Conservation (phyloP, 2,113 vertebrate species). For the Anarrhichthys ocellatus region DNA sequence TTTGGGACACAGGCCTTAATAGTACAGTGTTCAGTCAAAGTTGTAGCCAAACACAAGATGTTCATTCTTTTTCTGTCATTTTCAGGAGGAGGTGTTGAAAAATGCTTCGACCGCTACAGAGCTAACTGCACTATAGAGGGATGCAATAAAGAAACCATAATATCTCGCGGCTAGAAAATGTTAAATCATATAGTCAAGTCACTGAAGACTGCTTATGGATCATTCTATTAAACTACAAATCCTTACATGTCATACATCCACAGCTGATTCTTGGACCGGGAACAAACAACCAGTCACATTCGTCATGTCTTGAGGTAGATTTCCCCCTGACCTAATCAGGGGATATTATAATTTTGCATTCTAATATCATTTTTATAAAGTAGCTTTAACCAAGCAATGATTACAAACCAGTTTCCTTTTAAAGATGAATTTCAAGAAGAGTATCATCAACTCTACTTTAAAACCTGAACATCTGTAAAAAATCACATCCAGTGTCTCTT, state of each 20-base stretch:
- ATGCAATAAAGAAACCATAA: slow-evolving; percentile 40
- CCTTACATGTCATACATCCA: slow-evolving; percentile 6
- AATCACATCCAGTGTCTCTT: slow-evolving; percentile 66
- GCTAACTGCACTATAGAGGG: slow-evolving; percentile 10
- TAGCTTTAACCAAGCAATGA: slow-evolving; percentile 20
- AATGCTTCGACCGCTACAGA: slow-evolving; percentile 28
- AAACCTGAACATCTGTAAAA: slow-evolving; percentile 72
- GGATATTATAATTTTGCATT: not conserved
- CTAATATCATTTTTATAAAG: not conserved
- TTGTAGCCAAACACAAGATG: slow-evolving; percentile 28
- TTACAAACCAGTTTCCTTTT: slow-evolving; percentile 16
- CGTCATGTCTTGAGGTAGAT: slow-evolving; percentile 17
- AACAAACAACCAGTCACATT: slow-evolving; percentile 6
- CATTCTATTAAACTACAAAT: slow-evolving; percentile 22
- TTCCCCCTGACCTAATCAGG: slow-evolving; percentile 23
- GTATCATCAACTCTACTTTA: slow-evolving; percentile 46
- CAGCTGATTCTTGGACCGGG: not conserved
- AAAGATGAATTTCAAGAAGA: slow-evolving; percentile 37
- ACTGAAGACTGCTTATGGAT: not conserved
- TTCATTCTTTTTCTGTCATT: slow-evolving; percentile 25
- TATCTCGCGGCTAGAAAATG: slow-evolving; percentile 9
- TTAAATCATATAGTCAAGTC: slow-evolving; percentile 23
- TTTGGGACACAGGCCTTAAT: not conserved
- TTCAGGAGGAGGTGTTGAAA: slow-evolving; percentile 27
- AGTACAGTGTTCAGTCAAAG: not conserved